These are phyloP conservation scores for Drosophila nr. medialis DNA, from an alignment of 2,888 invertebrate genomes.

Conservation along the genomic window DNA sequence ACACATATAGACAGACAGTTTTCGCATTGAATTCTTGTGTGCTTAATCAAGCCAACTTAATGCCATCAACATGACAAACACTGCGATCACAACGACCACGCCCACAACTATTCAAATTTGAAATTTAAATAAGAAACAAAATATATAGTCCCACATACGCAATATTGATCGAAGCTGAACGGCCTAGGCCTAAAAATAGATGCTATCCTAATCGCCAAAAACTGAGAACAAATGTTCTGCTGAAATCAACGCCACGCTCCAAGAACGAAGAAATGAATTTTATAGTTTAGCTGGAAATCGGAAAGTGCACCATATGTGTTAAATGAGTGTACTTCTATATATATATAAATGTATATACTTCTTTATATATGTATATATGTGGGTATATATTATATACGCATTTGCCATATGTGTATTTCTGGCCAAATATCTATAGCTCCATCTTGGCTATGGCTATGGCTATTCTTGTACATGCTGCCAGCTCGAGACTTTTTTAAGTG, in stretches of 20 bases:
- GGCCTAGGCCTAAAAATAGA: conserved; percentile 64
- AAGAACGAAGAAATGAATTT: conserved; percentile 40
- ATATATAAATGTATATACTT: not conserved
- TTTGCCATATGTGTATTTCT: conserved; percentile 34
- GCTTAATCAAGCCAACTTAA: conserved; percentile 76
- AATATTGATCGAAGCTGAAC: conserved; percentile 39
- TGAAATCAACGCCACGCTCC: conserved; percentile 42
- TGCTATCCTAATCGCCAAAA: conserved; percentile 58
- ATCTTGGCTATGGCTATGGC: conserved; percentile 50
- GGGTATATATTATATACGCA: not conserved
- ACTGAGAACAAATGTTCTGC: conserved; percentile 30
- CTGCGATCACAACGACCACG: conserved; percentile 17
- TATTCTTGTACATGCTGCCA: conserved; percentile 53
- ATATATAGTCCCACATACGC: conserved; percentile 25
- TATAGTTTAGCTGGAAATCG: conserved; percentile 57
- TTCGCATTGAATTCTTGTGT: conserved; percentile 51
- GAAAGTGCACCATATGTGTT: conserved; percentile 25
- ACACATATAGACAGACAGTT: conserved; percentile 11
- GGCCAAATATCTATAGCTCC: conserved; percentile 12
- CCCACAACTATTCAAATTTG: conserved; percentile 25
- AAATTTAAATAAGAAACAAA: not conserved
- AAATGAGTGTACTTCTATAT: not conserved
- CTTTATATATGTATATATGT: conserved; percentile 8
- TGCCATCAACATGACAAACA: conserved; percentile 41
- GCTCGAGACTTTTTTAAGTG: conserved; percentile 47